Evolutionary conservation across 2,113 vertebrate species (phyloP).

Genomic region (Ascaphus truei): DNA sequence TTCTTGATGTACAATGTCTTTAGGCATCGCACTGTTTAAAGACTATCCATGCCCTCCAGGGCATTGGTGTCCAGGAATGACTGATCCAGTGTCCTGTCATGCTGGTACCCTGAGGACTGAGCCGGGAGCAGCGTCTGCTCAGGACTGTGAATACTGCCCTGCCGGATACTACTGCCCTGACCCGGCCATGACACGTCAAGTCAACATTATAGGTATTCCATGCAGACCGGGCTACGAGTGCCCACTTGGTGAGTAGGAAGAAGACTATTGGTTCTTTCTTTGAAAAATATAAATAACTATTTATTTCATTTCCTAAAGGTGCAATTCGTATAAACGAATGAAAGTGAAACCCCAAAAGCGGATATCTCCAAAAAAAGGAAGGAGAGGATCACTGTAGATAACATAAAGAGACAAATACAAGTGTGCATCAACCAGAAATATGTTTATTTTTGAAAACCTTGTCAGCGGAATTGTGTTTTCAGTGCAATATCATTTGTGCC

Average conservation of each 20-base stretch:
- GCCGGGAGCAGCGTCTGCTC: conserved; percentile 66
- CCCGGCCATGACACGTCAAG: conserved; percentile 53
- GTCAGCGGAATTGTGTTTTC: no score
- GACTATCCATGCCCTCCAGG: conserved; percentile 74
- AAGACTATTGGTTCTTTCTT: not conserved
- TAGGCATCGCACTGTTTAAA: conserved; percentile 70
- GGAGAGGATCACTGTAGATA: no score
- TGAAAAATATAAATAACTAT: no score
- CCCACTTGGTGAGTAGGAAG: conserved; percentile 59
- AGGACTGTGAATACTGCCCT: conserved; percentile 71
- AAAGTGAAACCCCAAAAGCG: no score
- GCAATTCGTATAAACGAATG: no score
- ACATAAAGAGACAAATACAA: no score
- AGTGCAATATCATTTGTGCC: no score
- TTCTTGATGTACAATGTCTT: not conserved
- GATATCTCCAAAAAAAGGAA: no score
- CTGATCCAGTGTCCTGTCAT: conserved; percentile 70
- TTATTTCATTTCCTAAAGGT: no score
- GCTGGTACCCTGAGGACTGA: conserved; percentile 71
- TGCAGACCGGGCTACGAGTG: conserved; percentile 82
- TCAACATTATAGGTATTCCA: conserved; percentile 69
- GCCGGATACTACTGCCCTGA: conserved; percentile 78
- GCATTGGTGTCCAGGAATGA: conserved; percentile 81
- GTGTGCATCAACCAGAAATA: no score
- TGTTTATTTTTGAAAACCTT: no score